Percentiles rank a stretch among this genome's conserved stretches.
Conservation (phyloP, 2,113 vertebrate species). For the Isichthys henryi region DNA sequence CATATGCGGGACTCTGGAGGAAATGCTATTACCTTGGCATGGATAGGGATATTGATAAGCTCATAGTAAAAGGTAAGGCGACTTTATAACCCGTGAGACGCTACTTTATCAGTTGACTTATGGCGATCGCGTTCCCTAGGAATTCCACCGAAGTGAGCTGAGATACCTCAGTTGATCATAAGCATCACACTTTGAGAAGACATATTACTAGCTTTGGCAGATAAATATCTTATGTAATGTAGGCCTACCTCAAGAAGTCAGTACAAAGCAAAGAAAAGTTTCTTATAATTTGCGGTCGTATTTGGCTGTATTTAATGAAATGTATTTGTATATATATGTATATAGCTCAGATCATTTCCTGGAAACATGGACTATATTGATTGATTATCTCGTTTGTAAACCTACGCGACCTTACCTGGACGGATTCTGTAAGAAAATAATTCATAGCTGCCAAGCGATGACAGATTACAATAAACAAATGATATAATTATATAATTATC, state of each 20-base stretch:
- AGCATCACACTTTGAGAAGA: background rate
- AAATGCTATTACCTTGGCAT: slow-evolving; percentile 72
- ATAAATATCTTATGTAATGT: background rate
- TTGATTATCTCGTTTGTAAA: background rate
- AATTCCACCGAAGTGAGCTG: background rate
- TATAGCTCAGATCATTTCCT: background rate
- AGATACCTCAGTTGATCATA: background rate
- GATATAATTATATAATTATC: background rate
- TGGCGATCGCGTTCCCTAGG: background rate
- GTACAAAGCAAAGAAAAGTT: background rate
- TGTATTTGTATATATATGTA: background rate
- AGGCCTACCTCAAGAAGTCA: background rate
- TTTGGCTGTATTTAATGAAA: background rate
- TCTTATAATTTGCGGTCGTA: background rate
- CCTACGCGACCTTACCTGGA: background rate
- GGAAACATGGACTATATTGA: background rate
- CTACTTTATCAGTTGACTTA: background rate
- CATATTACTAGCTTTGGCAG: background rate
- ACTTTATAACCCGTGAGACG: background rate
- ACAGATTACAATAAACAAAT: background rate
- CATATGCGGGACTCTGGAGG: slow-evolving; percentile 74
- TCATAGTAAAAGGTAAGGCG: slow-evolving; percentile 63
- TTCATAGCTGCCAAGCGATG: background rate
- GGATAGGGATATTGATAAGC: slow-evolving; percentile 73
- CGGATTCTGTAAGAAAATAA: background rate